Conservation (phyloP, 35 echinoderm and acorn worm species). For the Strongylocentrotus purpuratus region DNA sequence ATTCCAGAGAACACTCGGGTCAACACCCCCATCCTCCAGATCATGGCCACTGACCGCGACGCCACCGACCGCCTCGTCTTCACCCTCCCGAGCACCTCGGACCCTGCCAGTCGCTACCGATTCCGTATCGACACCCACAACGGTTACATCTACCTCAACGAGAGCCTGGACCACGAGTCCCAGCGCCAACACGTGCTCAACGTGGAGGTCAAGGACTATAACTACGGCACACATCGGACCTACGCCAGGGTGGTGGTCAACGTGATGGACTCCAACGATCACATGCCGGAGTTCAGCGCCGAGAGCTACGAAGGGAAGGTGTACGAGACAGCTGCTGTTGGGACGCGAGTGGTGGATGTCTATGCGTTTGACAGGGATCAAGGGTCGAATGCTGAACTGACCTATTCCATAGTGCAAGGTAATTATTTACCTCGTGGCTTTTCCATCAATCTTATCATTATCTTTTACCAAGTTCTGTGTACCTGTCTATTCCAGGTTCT, state of each 20-base stretch:
- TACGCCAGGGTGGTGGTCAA: conserved; percentile 78
- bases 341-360: conserved; percentile 77
- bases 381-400: conserved; percentile 79
- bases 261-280: conserved; percentile 85
- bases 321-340: conserved; percentile 84
- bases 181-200: conserved; percentile 71
- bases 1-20: conserved; percentile 67
- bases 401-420: conserved; percentile 88
- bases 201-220: conserved; percentile 73
- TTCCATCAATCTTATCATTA: neutral
- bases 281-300: conserved; percentile 79
- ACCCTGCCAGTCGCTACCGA: conserved; percentile 56
- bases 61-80: conserved; percentile 68
- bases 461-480: neutral
- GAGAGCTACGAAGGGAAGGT: conserved; percentile 83
- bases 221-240: conserved; percentile 58
- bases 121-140: conserved; percentile 72
- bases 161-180: conserved; percentile 83
- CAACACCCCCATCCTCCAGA: conserved; percentile 50
- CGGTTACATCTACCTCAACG: conserved; percentile 62
- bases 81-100: conserved; percentile 59
- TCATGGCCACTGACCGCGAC: conserved; percentile 75
- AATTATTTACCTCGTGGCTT: neutral
- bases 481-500: neutral
- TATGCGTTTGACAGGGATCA: conserved; percentile 83